Evolutionary conservation across 2,113 vertebrate species (phyloP), one percentile per base, ranked within the genome.

Genomic region (Noturus placidus): DNA sequence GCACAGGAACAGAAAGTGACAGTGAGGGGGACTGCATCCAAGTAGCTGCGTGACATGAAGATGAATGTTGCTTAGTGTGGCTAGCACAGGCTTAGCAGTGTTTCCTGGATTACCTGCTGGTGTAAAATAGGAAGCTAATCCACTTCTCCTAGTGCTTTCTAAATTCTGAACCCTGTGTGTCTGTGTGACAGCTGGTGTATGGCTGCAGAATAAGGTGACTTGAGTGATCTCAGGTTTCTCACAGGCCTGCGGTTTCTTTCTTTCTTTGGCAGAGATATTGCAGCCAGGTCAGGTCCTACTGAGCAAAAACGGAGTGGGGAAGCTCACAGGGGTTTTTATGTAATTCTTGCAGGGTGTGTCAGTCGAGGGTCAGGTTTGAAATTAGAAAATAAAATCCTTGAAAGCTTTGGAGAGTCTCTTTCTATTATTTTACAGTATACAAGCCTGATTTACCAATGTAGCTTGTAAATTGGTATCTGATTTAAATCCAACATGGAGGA

Each of bases 41-140:
- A 52, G 88, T 90, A 78, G 59, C 85, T 87, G 88, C 82, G n/a
- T 88, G 61, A 83, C 82, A 81, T 82, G 52, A 79, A 87, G 81
- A 79, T 74, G 77, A 87, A 82, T 85, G 22, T 85, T 87, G 91
- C 88, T 94, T 93, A 92, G 89, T 87, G 90, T 90, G 90, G 88
- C 91, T 93, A 92, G 90, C 87, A 77, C 86, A 91, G 91, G 91
- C 91, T 94, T 95, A 93, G 88, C 91, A 86, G 85, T 88, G 92
- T 92, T 87, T 87, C 86, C 88, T 92, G 95, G 94, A 95, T 95
- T 95, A 95, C 92, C 89, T 91, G 92, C 88, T 93, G 93, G 94
- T 94, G 94, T 94, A 95, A 94, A 95, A 95, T 94, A 92, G 93
- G 93, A 95, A 89, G 89, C 88, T 95, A 95, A 95, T 94, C 94